phyloP scores from a whole-genome alignment of 2,888 invertebrate species.

The Dascillus cervinus region DNA sequence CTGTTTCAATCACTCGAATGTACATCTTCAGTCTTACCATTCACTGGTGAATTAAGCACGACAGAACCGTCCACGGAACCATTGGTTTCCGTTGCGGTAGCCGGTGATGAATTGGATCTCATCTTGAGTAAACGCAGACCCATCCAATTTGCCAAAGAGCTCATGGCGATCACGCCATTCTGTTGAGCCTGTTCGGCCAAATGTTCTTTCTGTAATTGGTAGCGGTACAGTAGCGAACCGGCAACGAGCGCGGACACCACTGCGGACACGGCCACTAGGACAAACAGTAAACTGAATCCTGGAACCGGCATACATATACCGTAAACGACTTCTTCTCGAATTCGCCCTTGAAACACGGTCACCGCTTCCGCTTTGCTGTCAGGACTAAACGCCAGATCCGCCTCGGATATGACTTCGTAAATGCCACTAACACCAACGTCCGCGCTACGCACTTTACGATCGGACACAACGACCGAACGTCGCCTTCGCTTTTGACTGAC shows the following conservation, averaged over 20 bases:
- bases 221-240: slow-evolving; percentile 69
- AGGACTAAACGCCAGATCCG: slow-evolving; percentile 84
- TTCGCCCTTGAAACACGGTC: slow-evolving; percentile 80
- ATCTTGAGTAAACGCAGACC: slow-evolving; percentile 57
- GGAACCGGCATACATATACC: slow-evolving; percentile 87
- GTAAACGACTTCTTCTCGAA: slow-evolving; percentile 83
- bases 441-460: slow-evolving; percentile 70
- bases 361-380: slow-evolving; percentile 72
- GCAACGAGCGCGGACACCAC: slow-evolving; percentile 82
- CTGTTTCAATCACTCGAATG: too few species aligned
- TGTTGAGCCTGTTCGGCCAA: slow-evolving; percentile 45
- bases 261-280: slow-evolving; percentile 78
- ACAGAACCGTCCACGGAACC: slow-evolving; percentile 19
- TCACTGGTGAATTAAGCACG: slow-evolving; percentile 16
- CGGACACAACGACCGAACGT: slow-evolving; percentile 58
- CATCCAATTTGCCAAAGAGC: slow-evolving; percentile 69
- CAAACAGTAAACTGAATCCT: slow-evolving; percentile 82
- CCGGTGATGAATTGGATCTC: slow-evolving; percentile 24
- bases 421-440: slow-evolving; percentile 86
- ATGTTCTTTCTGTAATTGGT: slow-evolving; percentile 68
- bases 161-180: slow-evolving; percentile 50
- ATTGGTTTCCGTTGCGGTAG: slow-evolving; percentile 24
- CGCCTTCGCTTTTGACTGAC: slow-evolving; percentile 47
- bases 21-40: slow-evolving; percentile 23
- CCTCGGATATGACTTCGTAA: slow-evolving; percentile 84